Percentiles rank a stretch among this genome's conserved stretches.
These are phyloP conservation scores for Scrobipalpa costella DNA, from an alignment of 2,888 invertebrate genomes.

Conservation along the genomic window DNA sequence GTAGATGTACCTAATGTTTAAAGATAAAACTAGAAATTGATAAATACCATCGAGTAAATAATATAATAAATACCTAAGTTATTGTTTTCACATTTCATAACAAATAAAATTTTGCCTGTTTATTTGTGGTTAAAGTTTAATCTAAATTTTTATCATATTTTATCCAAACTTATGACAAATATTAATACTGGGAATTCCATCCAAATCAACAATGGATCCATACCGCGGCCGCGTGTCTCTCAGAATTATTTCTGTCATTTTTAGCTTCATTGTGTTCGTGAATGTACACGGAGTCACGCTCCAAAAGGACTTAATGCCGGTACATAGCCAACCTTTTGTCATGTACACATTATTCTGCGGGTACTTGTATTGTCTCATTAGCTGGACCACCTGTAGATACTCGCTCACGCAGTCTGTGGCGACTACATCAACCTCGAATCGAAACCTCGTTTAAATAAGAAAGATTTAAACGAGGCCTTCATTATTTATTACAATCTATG, in stretches of 20 bases:
- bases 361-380: constrained; percentile 31
- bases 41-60: no score
- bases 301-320: constrained; percentile 77
- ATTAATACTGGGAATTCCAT: not conserved
- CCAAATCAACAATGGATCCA: constrained; percentile 32
- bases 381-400: constrained; percentile 17
- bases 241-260: constrained; percentile 78
- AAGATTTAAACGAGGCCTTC: not conserved
- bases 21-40: no score
- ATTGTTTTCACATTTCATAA: no score
- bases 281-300: constrained; percentile 71
- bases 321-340: constrained; percentile 53
- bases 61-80: no score
- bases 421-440: not conserved
- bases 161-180: not conserved
- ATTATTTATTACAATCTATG: not conserved
- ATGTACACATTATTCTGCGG: constrained; percentile 35
- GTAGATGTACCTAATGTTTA: no score
- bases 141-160: not conserved
- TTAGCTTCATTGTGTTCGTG: constrained; percentile 75
- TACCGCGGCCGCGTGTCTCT: constrained; percentile 66
- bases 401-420: constrained; percentile 4
- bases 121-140: not conserved
- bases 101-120: not conserved
- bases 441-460: not conserved